Conservation (phyloP, 1,140 invertebrate species). For the Drosophila pectinifera region DNA sequence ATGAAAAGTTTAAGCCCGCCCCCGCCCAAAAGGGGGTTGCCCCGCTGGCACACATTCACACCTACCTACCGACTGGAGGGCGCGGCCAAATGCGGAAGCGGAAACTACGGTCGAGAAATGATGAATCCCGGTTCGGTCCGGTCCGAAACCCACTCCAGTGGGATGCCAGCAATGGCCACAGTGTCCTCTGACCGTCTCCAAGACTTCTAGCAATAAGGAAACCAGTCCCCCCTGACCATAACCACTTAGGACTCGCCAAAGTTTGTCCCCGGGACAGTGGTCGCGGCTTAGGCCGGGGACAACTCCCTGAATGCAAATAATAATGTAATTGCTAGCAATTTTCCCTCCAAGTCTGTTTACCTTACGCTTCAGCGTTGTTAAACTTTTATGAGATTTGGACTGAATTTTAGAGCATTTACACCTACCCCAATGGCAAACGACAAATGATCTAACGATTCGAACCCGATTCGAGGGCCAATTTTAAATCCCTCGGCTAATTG, state of each 20-base stretch:
- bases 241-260: conserved; percentile 58
- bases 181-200: conserved; percentile 51
- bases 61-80: conserved; percentile 33
- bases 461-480: conserved; percentile 26
- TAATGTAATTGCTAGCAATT: conserved; percentile 74
- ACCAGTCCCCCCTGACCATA: conserved; percentile 30
- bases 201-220: conserved; percentile 70
- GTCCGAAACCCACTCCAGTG: conserved; percentile 50
- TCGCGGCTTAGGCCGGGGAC: conserved; percentile 16
- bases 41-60: conserved; percentile 50
- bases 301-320: conserved; percentile 75
- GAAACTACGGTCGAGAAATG: conserved; percentile 71
- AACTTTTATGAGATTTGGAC: conserved; percentile 58
- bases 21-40: background rate
- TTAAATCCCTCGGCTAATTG: conserved; percentile 59
- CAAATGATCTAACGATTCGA: conserved; percentile 55
- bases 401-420: conserved; percentile 68
- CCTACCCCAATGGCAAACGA: conserved; percentile 37
- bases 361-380: conserved; percentile 31
- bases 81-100: conserved; percentile 50
- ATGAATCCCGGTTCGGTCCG: conserved; percentile 43
- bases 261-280: conserved; percentile 32
- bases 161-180: conserved; percentile 54
- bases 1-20: conserved; percentile 75
- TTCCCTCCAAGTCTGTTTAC: conserved; percentile 37